Percentiles rank a stretch among this genome's conserved stretches.
Evolutionary conservation across 2,888 invertebrate genomes (phyloP).

Genomic region (Cantharis rustica): DNA sequence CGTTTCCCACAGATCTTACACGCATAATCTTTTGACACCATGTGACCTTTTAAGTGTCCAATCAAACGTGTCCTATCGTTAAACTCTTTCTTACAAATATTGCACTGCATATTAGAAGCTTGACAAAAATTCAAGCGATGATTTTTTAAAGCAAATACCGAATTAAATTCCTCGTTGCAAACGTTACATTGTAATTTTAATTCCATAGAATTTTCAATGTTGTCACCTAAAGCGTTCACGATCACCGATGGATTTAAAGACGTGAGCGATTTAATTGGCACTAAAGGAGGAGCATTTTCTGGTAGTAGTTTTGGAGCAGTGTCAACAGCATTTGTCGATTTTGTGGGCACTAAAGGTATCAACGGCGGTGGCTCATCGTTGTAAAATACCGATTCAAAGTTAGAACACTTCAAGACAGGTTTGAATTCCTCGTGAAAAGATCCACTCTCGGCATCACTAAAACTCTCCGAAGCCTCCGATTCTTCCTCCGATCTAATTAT

Average conservation of each 20-base stretch:
- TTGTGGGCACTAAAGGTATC: constrained; percentile 43
- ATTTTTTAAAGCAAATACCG: constrained; percentile 42
- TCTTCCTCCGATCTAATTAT: constrained; percentile 23
- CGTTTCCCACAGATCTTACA: constrained; percentile 54
- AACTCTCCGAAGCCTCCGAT: background rate
- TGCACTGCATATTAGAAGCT: constrained; percentile 45
- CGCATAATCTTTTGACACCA: constrained; percentile 49
- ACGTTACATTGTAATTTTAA: constrained; percentile 43
- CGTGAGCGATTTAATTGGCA: constrained; percentile 46
- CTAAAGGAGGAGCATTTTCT: constrained; percentile 48
- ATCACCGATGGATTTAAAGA: constrained; percentile 33
- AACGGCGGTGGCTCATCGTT: constrained; percentile 48
- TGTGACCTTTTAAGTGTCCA: constrained; percentile 51
- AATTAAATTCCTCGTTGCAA: constrained; percentile 45
- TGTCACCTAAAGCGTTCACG: constrained; percentile 33
- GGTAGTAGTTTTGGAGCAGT: constrained; percentile 33
- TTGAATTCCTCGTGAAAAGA: background rate
- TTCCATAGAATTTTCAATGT: constrained; percentile 36
- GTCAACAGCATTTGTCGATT: constrained; percentile 22
- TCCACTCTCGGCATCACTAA: background rate
- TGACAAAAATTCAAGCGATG: constrained; percentile 44
- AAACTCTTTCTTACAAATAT: constrained; percentile 50
- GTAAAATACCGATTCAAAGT: constrained; percentile 21
- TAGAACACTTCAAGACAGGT: background rate
- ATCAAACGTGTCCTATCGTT: constrained; percentile 48